phyloP scores from a whole-genome alignment of 2,113 vertebrate species.

The rat (Rattus norvegicus) region DNA sequence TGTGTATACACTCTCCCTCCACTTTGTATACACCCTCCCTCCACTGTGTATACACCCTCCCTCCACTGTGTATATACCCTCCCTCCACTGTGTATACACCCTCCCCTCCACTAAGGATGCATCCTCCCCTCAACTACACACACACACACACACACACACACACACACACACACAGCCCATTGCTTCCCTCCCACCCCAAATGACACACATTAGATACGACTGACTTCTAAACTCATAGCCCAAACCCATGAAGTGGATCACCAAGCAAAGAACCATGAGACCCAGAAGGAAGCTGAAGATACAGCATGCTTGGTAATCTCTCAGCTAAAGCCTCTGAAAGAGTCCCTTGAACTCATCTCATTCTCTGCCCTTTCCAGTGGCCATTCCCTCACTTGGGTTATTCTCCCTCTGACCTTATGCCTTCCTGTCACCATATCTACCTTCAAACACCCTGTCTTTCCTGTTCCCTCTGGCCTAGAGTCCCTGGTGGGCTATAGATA shows the following conservation, averaged over 20 bases:
- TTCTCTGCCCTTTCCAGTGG: not conserved
- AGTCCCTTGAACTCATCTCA: not conserved
- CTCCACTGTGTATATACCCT: no score
- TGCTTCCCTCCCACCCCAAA: not conserved
- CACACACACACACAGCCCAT: not conserved
- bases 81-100: not conserved
- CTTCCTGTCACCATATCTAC: not conserved
- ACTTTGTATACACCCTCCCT: no score
- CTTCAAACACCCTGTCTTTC: not conserved
- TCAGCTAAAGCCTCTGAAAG: not conserved
- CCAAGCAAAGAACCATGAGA: not conserved
- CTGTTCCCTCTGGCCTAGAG: not conserved
- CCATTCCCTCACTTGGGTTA: no score
- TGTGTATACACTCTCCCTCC: no score
- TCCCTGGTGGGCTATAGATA: not conserved
- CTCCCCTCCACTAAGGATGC: not conserved
- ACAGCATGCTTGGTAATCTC: not conserved
- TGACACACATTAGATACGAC: not conserved
- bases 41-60: no score
- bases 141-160: not conserved
- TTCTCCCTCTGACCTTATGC: not conserved
- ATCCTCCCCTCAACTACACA: no score
- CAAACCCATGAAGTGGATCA: not conserved
- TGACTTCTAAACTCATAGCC: not conserved
- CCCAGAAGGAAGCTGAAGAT: not conserved